Evolutionary conservation across 2,888 invertebrate species (phyloP), one percentile per base, ranked within the genome.

Genomic region (Drosophila acutilabella): DNA sequence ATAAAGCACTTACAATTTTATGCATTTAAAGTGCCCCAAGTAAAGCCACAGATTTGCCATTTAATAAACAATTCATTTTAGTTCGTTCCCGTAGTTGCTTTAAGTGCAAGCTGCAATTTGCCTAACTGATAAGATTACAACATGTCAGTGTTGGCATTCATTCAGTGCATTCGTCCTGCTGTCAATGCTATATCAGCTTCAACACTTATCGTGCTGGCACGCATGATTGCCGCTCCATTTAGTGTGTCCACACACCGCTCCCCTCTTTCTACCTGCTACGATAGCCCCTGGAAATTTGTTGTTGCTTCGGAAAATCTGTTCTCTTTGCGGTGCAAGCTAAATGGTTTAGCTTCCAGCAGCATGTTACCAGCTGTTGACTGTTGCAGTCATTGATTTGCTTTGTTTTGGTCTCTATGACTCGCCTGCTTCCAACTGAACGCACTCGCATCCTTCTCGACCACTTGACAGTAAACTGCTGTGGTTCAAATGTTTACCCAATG

Each of bases 31-130:
- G 67, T 72, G 51, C 44, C 10, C 18, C 10, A 23, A 33, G 10
- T 40, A 40, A 30, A 30, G 11, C 18, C 26, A 11, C 8, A 16
- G 14, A 14, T 36, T 56, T 42, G 23, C 50, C 56, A 8, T 47
- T 16, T 26, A n/a, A 45, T 20, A 41, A 44, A 26, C 73, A 59
- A 70, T 74, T 69, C 56, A 69, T 64, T 69, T 47, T 16, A 18
- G 5, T 30, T 53, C 41, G 42, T 48, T 40, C 40, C 6, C 51
- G 57, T 64, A 61, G 50, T n/a, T 57, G 68, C 50, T 56, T 70
- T 66, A 70, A 85, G 80, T 78, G 82, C 80, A 53, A 47, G 18
- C 65, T 57, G 70, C 74, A 76, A 76, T 86, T 82, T 80, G 68
- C 54, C 67, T 72, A 81, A 81, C 48, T 79, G 71, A 71, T 74